Evolutionary conservation across 2,888 invertebrate species (phyloP), one percentile per base, ranked within the genome.

Genomic region (Lysandra coridon): DNA sequence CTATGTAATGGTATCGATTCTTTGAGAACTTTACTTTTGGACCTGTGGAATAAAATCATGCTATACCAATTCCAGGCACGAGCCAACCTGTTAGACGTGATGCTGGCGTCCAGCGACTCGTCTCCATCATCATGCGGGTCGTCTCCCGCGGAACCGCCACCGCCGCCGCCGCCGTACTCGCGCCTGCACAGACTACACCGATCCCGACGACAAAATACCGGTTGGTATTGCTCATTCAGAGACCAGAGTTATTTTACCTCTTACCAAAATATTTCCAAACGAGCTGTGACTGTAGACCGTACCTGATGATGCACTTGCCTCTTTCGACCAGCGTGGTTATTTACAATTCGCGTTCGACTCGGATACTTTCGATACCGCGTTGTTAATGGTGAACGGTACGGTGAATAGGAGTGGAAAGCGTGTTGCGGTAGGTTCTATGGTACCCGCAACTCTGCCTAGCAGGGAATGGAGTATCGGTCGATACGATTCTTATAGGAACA

Each of bases 141-240:
- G 23, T 96, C 96, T 64, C 93, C 94, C 5, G 93, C 93, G 0
- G 92, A 91, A 83, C 90, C 93, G 4, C 85, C 86, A 82, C 90
- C 86, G 82, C 90, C 93, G 2, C 85, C 86, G 30, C 91, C 90
- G 89, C 96, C 84, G 81, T 97, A 97, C 90, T 96, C 96, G 57
- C 96, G 97, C 80, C 87, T 93, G 1, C 92, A 97, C 86, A 95
- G 97, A 10, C 92, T 97, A 78, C 97, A 97, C 85, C 95, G 97
- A 81, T 96, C 96, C 81, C 95, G 97, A 85, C 92, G 97, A 82
- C 97, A 97, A 90, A 97, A 97, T 90, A 97, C 97, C 95, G 97
- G 97, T 97, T 89, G 90, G 83, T 85, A 81, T 81, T 80, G 74
- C 5, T 30, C 10, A 30, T 64, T 4, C 53, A 64, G 30, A 30